phyloP scores from a whole-genome alignment of 35 echinoderm and acorn worm species.

The Antedon bifida region DNA sequence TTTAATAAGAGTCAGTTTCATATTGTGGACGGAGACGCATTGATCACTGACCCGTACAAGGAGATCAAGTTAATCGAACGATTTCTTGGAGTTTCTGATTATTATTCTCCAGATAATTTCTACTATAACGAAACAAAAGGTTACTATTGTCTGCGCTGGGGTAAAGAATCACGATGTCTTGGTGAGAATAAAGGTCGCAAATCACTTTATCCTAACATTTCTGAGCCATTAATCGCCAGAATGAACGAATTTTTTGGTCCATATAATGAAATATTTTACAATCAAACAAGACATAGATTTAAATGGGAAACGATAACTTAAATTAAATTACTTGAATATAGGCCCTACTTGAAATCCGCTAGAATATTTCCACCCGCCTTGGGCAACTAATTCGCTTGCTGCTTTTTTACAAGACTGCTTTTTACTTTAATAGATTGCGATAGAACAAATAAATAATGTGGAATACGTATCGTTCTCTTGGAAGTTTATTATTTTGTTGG shows the following conservation, averaged over 20 bases:
- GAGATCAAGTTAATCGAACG: not conserved
- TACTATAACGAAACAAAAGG: not conserved
- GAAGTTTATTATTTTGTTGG: too few relatives aligned
- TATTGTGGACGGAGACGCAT: not conserved
- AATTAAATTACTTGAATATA: too few relatives aligned
- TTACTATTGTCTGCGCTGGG: not conserved
- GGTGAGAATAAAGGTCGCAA: constrained; percentile 51
- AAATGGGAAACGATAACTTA: constrained; percentile 33
- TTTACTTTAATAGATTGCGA: too few relatives aligned
- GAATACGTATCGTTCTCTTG: too few relatives aligned
- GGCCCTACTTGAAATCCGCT: too few relatives aligned
- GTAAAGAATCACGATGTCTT: constrained; percentile 37
- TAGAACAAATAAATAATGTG: too few relatives aligned
- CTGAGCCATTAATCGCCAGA: constrained; percentile 28
- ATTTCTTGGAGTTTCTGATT: not conserved
- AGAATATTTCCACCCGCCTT: too few relatives aligned
- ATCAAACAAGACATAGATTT: constrained; percentile 45
- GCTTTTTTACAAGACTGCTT: too few relatives aligned
- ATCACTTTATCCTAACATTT: constrained; percentile 51
- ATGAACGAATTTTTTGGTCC: constrained; percentile 74
- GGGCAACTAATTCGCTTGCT: too few relatives aligned
- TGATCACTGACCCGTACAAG: not conserved
- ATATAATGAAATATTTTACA: constrained; percentile 58
- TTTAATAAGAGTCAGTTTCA: not conserved
- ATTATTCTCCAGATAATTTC: not conserved